Evolutionary conservation across 2,797 vertebrate species (phyloP).

Genomic region (Triplophysa yarkandensis): DNA sequence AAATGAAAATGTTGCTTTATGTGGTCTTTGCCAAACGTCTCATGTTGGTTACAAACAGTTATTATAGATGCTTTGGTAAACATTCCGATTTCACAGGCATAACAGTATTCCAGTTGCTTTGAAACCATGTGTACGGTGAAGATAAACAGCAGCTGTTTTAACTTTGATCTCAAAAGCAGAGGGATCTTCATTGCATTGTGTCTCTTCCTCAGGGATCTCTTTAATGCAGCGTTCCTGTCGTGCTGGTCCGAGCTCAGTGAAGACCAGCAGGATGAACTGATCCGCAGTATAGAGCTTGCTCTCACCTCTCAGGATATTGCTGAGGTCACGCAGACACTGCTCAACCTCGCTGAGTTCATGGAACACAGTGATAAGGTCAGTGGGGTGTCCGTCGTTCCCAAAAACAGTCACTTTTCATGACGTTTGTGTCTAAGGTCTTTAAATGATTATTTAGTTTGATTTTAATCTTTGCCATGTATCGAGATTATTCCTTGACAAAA

Average conservation of each 20-base stretch:
- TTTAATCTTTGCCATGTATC: too few species aligned
- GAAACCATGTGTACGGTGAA: too few species aligned
- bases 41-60: too few species aligned
- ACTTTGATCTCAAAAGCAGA: too few species aligned
- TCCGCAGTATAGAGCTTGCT: slow-evolving; percentile 94
- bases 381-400: background rate
- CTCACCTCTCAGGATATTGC: slow-evolving; percentile 97
- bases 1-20: too few species aligned
- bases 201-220: slow-evolving; percentile 84
- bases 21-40: too few species aligned
- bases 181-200: background rate
- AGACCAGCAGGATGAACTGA: slow-evolving; percentile 97
- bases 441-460: too few species aligned
- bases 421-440: too few species aligned
- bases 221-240: slow-evolving; percentile 96
- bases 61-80: background rate
- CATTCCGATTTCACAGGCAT: background rate
- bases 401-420: too few species aligned
- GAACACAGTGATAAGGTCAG: slow-evolving; percentile 98
- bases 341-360: slow-evolving; percentile 99
- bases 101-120: too few species aligned
- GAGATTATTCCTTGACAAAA: background rate
- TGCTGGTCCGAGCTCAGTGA: slow-evolving; percentile 99
- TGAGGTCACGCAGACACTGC: slow-evolving; percentile 95
- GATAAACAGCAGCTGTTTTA: too few species aligned